Evolutionary conservation across 1,140 invertebrate genomes (phyloP).

Genomic region (Scaptomyza hsui): DNA sequence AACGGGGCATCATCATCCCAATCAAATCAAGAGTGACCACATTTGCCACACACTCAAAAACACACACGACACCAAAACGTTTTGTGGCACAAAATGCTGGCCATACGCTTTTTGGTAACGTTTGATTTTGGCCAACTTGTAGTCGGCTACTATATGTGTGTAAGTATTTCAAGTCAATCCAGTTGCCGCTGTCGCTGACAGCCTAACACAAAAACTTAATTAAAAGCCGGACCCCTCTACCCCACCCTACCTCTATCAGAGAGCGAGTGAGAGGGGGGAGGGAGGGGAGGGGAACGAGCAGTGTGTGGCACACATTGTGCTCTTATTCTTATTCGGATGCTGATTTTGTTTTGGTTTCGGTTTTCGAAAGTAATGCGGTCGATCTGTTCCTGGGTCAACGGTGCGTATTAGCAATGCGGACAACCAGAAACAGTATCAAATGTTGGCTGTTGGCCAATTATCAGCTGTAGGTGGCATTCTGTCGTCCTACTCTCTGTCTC

Average conservation of each 20-base stretch:
- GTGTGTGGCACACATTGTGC: slow-evolving; percentile 26
- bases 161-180: slow-evolving; percentile 76
- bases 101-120: slow-evolving; percentile 65
- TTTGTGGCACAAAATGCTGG: slow-evolving; percentile 72
- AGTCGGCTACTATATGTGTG: not conserved
- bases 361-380: slow-evolving; percentile 66
- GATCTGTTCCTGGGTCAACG: slow-evolving; percentile 57
- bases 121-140: slow-evolving; percentile 36
- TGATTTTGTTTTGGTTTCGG: slow-evolving; percentile 30
- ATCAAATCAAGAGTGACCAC: slow-evolving; percentile 45
- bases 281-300: no score
- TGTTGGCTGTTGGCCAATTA: slow-evolving; percentile 55
- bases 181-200: slow-evolving; percentile 62
- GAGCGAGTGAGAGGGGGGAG: no score
- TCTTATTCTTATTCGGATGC: slow-evolving; percentile 5
- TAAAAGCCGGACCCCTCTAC: slow-evolving; percentile 33
- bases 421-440: slow-evolving; percentile 5
- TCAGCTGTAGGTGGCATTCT: slow-evolving; percentile 13
- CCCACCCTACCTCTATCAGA: not conserved
- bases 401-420: slow-evolving; percentile 69
- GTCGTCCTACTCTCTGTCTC: slow-evolving; percentile 2
- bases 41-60: slow-evolving; percentile 12
- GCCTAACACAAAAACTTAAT: slow-evolving; percentile 74
- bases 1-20: slow-evolving; percentile 18
- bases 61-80: slow-evolving; percentile 50